These are phyloP conservation scores for Tribolium castaneum DNA, from an alignment of 1,140 invertebrate genomes.

Conservation along the genomic window DNA sequence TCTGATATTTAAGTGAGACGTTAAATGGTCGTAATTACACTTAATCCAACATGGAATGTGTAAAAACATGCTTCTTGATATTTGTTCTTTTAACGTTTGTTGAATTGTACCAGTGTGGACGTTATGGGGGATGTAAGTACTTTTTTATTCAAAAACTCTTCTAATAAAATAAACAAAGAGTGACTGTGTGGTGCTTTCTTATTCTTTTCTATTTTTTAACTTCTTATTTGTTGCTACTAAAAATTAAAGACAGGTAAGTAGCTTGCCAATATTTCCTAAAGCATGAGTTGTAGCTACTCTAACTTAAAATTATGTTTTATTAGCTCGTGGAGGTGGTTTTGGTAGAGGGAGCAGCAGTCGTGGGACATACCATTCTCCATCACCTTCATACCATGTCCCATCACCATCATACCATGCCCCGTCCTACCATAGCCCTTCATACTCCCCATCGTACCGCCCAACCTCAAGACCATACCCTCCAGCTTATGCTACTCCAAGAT, in stretches of 20 bases:
- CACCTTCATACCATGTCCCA: background rate
- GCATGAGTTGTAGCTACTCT: background rate
- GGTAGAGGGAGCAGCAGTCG: background rate
- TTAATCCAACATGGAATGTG: background rate
- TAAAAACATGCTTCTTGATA: background rate
- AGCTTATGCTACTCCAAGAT: background rate
- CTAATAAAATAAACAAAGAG: background rate
- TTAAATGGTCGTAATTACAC: background rate
- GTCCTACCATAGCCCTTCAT: background rate
- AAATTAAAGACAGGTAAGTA: too few relatives aligned
- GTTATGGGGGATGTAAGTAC: conserved; percentile 18
- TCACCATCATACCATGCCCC: background rate
- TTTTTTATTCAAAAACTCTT: background rate
- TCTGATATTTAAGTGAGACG: background rate
- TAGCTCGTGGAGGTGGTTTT: background rate
- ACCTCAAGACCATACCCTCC: background rate
- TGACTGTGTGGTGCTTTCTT: background rate
- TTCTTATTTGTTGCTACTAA: too few relatives aligned
- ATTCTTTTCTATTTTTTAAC: background rate
- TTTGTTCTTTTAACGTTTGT: conserved; percentile 1
- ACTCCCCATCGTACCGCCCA: background rate
- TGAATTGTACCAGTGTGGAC: conserved; percentile 3
- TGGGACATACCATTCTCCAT: background rate
- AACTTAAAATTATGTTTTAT: background rate
- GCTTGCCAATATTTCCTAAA: too few relatives aligned